Conservation (phyloP, 2,888 invertebrate species). For the Drepana falcataria region DNA sequence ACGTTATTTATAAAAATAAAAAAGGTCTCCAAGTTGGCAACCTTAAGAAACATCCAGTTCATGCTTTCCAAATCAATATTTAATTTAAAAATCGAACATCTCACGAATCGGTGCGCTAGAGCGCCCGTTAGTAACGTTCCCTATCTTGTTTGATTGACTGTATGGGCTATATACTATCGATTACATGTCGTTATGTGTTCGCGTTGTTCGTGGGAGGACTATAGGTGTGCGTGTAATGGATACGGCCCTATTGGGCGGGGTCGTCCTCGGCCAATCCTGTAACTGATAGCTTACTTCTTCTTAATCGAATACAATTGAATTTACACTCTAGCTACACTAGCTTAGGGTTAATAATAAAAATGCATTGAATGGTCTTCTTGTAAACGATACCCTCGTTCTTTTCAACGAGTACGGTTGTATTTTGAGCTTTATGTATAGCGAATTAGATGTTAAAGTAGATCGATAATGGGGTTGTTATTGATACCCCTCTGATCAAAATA, state of each 20-base stretch:
- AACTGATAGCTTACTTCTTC: conserved; percentile 74
- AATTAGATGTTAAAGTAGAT: conserved; percentile 26
- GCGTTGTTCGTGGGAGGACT: conserved; percentile 51
- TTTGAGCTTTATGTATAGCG: conserved; percentile 18
- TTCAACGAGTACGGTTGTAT: conserved; percentile 21
- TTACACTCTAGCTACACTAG: conserved; percentile 7
- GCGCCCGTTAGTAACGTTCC: background rate
- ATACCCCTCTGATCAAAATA: conserved; percentile 52
- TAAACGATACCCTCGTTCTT: conserved; percentile 71
- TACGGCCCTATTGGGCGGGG: conserved; percentile 70
- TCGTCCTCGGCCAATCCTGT: conserved; percentile 71
- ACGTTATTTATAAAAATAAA: no score
- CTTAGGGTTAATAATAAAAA: conserved; percentile 26
- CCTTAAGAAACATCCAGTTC: no score
- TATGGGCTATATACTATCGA: conserved; percentile 43
- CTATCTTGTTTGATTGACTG: no score
- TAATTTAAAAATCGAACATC: conserved; percentile 8
- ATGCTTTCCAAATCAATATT: no score
- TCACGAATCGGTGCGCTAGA: conserved; percentile 5
- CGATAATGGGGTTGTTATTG: conserved; percentile 45
- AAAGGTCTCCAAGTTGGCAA: no score
- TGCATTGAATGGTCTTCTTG: conserved; percentile 33
- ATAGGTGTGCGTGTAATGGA: conserved; percentile 67
- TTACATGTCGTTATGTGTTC: conserved; percentile 38
- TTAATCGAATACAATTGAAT: conserved; percentile 28